Evolutionary conservation across 2,888 invertebrate species (phyloP), one percentile per base, ranked within the genome.

Genomic region (Synergus itoensis): DNA sequence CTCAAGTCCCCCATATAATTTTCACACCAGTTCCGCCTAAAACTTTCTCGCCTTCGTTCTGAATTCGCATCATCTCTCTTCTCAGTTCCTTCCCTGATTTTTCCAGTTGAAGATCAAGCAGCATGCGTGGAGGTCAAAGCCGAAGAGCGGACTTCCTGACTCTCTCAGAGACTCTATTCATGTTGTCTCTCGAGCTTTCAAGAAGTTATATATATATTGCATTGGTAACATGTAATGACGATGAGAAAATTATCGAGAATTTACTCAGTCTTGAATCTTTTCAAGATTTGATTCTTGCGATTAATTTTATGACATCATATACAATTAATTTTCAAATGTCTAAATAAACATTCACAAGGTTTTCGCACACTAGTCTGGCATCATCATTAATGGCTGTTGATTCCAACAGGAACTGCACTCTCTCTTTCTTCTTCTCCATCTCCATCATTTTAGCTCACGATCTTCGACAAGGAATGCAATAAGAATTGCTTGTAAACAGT

Each of bases 1-100:
- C 41, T 41, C 65, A 63, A 28, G 40, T 64, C 21, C 18, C 43
- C 4, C 36, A 45, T 36, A 36, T 48, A 73, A 73, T n/a, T 73
- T 69, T 69, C 69, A 69, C 80, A 81, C 80, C 80, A 80, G 79
- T 76, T 75, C 76, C 78, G 69, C 79, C 79, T 78, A 75, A 77
- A 81, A 81, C 82, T 83, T 83, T 83, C 82, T 80, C 82, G 53
- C 21, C n/a, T 65, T 21, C 76, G 64, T 45, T 41, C 77, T 62
- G 78, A 62, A 41, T 48, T 48, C 8, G 28, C 45, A 45, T 9
- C 16, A 48, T 48, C 21, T n/a, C 45, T 73, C 9, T 62, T 41
- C 79, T 78, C 67, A 78, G 21, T 5, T 73, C 40, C 60, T 43
- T 18, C 21, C 57, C 18, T n/a, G 8, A 14, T n/a, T 77, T 36